These are phyloP conservation scores for Muscidifurax raptorellus DNA, from an alignment of 1,140 invertebrate genomes.

Conservation along the genomic window DNA sequence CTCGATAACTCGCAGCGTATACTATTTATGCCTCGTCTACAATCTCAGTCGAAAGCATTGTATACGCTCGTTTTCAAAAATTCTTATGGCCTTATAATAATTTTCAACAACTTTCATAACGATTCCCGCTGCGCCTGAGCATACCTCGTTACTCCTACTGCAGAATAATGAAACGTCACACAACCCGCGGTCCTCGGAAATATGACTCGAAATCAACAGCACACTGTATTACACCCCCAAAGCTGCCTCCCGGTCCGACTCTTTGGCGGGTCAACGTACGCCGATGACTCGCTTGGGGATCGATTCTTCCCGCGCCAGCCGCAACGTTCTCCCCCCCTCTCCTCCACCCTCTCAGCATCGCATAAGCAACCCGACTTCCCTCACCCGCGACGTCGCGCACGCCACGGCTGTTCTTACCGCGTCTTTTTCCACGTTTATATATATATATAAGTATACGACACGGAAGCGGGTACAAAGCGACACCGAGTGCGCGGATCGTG, in stretches of 20 bases:
- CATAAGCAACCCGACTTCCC: neutral
- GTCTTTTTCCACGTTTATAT: neutral
- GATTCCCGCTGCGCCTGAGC: too few relatives aligned
- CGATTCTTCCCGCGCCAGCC: conserved; percentile 54
- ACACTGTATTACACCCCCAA: neutral
- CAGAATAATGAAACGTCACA: too few relatives aligned
- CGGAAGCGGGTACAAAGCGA: conserved; percentile 25
- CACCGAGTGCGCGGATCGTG: neutral
- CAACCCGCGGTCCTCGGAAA: too few relatives aligned
- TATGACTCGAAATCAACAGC: too few relatives aligned
- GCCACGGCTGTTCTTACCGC: neutral
- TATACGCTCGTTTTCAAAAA: too few relatives aligned
- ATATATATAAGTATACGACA: too few relatives aligned
- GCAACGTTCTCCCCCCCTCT: neutral
- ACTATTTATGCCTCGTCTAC: neutral
- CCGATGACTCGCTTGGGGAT: conserved; percentile 52
- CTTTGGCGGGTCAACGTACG: conserved; percentile 55
- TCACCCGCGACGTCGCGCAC: neutral
- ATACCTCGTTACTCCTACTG: too few relatives aligned
- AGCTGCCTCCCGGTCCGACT: neutral
- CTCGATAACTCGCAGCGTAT: neutral
- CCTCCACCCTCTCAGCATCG: neutral
- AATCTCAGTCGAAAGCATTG: neutral
- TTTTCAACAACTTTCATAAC: too few relatives aligned
- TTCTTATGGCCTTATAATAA: too few relatives aligned